These are phyloP conservation scores for Crypturellus tataupa DNA, from an alignment of 2,797 vertebrate species.

Conservation along the genomic window DNA sequence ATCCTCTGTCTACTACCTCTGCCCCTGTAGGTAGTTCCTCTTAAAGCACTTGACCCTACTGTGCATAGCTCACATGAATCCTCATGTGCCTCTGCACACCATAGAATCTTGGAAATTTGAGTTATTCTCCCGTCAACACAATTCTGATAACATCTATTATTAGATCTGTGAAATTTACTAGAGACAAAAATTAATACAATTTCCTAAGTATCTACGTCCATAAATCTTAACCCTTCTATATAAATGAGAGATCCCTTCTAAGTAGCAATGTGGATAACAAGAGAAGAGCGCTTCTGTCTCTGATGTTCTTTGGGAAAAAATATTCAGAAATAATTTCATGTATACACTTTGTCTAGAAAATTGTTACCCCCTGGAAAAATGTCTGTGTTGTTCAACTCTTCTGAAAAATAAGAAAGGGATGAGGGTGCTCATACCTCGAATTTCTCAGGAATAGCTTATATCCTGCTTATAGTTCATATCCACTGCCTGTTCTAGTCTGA, in stretches of 20 bases:
- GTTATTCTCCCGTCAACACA: not conserved
- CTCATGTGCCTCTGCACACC: not conserved
- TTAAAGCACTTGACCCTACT: not conserved
- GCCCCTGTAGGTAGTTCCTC: not conserved
- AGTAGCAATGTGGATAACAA: not conserved
- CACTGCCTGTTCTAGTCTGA: not conserved
- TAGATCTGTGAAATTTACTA: not conserved
- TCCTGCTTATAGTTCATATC: not conserved
- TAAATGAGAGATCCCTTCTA: not conserved
- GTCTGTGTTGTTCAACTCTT: not conserved
- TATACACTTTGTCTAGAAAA: not conserved
- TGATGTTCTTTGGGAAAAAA: not conserved
- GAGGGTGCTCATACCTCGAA: not conserved
- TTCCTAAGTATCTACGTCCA: not conserved
- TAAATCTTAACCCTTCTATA: not conserved
- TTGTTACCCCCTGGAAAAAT: not conserved
- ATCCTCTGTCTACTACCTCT: not conserved
- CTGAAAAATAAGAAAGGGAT: not conserved
- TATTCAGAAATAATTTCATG: not conserved
- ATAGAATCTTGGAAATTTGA: not conserved
- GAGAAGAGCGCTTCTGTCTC: not conserved
- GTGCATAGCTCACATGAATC: not conserved
- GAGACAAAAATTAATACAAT: not conserved
- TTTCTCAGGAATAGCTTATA: slow-evolving; percentile 11
- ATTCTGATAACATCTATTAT: not conserved